A percentile compares a stretch with the other conserved stretches of the same genome.
phyloP scores from a whole-genome alignment of 2,797 vertebrate genomes.

The Sebastolobus altivelis region DNA sequence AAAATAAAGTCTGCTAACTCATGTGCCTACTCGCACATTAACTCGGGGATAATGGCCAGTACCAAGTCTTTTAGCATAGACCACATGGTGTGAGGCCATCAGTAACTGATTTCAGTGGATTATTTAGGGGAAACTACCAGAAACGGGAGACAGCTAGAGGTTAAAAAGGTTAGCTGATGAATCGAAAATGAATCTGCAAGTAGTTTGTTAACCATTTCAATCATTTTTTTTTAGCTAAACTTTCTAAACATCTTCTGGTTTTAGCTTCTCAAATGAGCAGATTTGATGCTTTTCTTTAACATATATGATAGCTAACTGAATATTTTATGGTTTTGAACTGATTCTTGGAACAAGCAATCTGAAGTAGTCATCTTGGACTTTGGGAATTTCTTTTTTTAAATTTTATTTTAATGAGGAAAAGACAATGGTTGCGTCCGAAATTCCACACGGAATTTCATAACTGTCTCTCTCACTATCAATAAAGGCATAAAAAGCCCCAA shows the following conservation, averaged over 20 bases:
- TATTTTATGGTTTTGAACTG: too few species aligned
- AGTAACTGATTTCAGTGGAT: background rate
- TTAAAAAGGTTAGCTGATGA: background rate
- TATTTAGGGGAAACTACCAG: background rate
- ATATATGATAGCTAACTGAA: background rate
- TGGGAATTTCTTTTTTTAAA: rapidly evolving
- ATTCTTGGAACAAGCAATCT: background rate
- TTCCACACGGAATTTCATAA: too few species aligned
- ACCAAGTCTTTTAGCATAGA: background rate
- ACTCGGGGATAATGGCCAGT: slow-evolving; percentile 1
- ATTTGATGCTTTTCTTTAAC: background rate
- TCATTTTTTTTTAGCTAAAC: background rate
- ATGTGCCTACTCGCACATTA: slow-evolving; percentile 5
- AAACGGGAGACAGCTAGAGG: background rate
- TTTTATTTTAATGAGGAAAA: too few species aligned
- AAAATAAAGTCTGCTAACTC: slow-evolving; percentile 16
- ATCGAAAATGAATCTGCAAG: background rate
- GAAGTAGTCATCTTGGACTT: background rate
- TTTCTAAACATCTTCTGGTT: background rate
- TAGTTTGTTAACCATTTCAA: background rate
- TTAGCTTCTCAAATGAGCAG: background rate
- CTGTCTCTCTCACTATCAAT: too few species aligned
- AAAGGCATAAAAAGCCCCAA: too few species aligned
- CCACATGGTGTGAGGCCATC: background rate
- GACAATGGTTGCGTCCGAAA: too few species aligned